Conservation (phyloP, 2,113 vertebrate genomes). For the Chaetorhynchus papuensis region DNA sequence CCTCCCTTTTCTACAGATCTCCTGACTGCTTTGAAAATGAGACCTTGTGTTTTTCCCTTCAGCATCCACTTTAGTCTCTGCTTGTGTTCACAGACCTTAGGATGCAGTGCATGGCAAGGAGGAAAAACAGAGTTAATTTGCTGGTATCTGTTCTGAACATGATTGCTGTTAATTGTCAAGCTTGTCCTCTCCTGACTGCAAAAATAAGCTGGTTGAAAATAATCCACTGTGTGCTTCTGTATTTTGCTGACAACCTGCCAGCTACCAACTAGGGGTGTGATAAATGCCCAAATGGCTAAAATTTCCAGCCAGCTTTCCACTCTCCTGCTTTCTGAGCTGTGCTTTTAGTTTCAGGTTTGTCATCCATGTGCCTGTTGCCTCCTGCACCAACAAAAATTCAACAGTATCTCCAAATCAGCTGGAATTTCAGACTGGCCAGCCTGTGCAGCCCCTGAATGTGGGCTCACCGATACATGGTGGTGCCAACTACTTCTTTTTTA, state of each 20-base stretch:
- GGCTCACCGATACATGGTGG: rapidly evolving
- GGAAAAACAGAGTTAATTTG: constrained; percentile 31
- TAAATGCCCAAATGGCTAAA: not conserved
- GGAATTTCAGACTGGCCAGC: not conserved
- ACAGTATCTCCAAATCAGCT: not conserved
- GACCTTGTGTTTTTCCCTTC: not conserved
- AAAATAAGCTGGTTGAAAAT: constrained; percentile 18
- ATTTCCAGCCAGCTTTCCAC: not conserved
- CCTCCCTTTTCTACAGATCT: not conserved
- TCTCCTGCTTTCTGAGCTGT: not conserved
- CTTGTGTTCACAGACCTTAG: not conserved
- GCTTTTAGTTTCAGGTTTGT: not conserved
- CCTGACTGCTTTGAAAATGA: constrained; percentile 22
- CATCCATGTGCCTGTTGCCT: not conserved
- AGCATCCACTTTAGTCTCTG: not conserved
- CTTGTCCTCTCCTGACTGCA: not conserved
- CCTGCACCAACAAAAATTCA: not conserved
- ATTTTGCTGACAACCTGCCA: not conserved
- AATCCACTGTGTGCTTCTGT: not conserved
- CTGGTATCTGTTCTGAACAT: constrained; percentile 18
- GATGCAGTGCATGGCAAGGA: not conserved
- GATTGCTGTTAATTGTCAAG: constrained; percentile 32
- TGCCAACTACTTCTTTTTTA: not conserved
- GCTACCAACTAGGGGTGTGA: not conserved
- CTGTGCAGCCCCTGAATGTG: not conserved